These are phyloP conservation scores for Paratrypauchen microcephalus DNA, from an alignment of 2,797 vertebrate genomes.

Conservation along the genomic window DNA sequence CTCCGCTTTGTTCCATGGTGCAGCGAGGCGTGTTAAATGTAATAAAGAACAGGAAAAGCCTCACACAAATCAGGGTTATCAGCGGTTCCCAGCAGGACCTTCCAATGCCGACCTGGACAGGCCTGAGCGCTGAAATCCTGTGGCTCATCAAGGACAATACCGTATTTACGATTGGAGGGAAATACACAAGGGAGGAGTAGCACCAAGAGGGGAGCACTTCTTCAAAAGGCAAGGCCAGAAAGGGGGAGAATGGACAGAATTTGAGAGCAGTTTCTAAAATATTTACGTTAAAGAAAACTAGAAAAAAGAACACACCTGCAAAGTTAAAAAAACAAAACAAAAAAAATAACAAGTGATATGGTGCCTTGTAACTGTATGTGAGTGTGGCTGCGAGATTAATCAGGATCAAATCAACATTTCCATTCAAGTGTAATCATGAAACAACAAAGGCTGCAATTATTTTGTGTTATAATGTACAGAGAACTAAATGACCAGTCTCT, in stretches of 20 bases:
- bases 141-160: conserved; percentile 63
- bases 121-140: conserved; percentile 33
- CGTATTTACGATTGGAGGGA: conserved; percentile 52
- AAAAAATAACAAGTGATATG: too few relatives aligned
- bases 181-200: conserved; percentile 43
- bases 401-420: background rate
- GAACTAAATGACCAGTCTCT: too few relatives aligned
- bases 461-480: too few relatives aligned
- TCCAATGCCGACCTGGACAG: conserved; percentile 24
- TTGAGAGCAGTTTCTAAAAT: conserved; percentile 21
- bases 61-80: conserved; percentile 59
- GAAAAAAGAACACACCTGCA: background rate
- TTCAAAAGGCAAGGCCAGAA: conserved; percentile 24
- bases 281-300: conserved; percentile 1
- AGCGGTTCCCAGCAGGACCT: conserved; percentile 43
- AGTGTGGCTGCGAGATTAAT: background rate
- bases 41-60: conserved; percentile 44
- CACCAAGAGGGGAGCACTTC: conserved; percentile 35
- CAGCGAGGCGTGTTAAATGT: conserved; percentile 37
- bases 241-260: conserved; percentile 40
- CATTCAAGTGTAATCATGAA: background rate
- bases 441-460: background rate
- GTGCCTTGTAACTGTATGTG: background rate
- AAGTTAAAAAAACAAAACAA: background rate
- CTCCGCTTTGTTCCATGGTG: conserved; percentile 17